Evolutionary conservation across 2,888 invertebrate species (phyloP), one percentile per base, ranked within the genome.

Genomic region (Perdita meconis): DNA sequence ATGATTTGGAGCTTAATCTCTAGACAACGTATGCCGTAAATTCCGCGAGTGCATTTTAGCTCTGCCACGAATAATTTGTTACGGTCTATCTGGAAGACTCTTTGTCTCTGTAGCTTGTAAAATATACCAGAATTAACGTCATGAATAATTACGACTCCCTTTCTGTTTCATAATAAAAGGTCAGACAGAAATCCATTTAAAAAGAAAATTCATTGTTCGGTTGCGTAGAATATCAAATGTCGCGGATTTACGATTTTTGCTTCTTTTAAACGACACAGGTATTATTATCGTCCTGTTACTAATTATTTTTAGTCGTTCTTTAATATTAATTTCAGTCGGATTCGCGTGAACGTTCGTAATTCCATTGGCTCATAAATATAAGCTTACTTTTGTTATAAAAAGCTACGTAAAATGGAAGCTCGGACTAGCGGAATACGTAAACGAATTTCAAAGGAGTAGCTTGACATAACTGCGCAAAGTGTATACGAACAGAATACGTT

Each of bases 391-490:
- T 57, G 56, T 50, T 19, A 26, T 10, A 38, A 30, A 16, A 50
- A 10, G 13, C 34, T 16, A 66, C 13, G 66, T 40, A 66, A 57
- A 34, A 36, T 38, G 26, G 40, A 42, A 16, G 42, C 44, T 36
- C n/a, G n/a, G n/a, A 6, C 30, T 30, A 30, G 2, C 2, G 6
- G 47, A 66, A 71, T 57, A 74, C 56, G 56, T 34, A 34, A 61
- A 61, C 53, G 56, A 79, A 68, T 68, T 60, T 55, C 68, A 50
- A 61, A 68, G 79, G 51, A 68, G 51, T 24, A 68, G 64, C 78
- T 78, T 73, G 78, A 73, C 74, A 69, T 74, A 68, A 79, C 74
- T 74, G 79, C 22, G 67, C 50, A 34, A 55, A 24, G 57, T 56
- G 40, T 71, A 67, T 71, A 66, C 56, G 6, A 26, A 10, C 44